Evolutionary conservation across 2,797 vertebrate species (phyloP), one percentile per base, ranked within the genome.

Genomic region (Gymnothorax javanicus): DNA sequence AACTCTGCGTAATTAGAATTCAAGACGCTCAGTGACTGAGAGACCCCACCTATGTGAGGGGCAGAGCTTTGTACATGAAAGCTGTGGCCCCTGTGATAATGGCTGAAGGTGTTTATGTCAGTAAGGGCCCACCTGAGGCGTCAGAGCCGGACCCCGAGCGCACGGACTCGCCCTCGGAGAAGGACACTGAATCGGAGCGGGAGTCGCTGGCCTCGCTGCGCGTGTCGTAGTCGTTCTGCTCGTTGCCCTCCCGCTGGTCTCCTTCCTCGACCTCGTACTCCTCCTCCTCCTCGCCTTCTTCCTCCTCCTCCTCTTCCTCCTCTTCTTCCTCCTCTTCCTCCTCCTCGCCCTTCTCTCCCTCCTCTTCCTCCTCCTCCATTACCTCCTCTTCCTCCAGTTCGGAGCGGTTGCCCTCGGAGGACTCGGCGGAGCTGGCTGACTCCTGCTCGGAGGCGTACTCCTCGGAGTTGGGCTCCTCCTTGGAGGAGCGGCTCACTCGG

Each of bases 151-250:
- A 98, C 73, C 95, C 97, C 23, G 98, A 98, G 90, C 93, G 96
- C 58, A 97, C 97, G 0, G 98, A 99, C 56, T 96, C 95, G 0
- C 97, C 98, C 7, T 98, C 97, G 12, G 98, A 98, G 93, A 99
- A 99, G 82, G 98, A 98, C 84, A 97, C 97, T 0, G 98, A 98
- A 85, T 98, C 97, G 0, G 98, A 99, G 64, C 97, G 97, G 0
- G 98, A 99, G 92, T 99, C 98, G 0, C 98, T 99, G 59, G 98
- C 98, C 92, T 99, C 98, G 23, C 98, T 99, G 86, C 98, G 95
- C 0, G 98, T 99, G 89, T 99, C 98, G 11, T 99, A 99, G 93
- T 99, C 98, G 23, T 99, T 95, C 0, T 92, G 93, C 7, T 95
- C 95, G 0, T 91, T 97, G 54, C 95, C 97, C n/a, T 97, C 97